phyloP scores from a whole-genome alignment of 1,140 invertebrate genomes.

The Halesus radiatus region DNA sequence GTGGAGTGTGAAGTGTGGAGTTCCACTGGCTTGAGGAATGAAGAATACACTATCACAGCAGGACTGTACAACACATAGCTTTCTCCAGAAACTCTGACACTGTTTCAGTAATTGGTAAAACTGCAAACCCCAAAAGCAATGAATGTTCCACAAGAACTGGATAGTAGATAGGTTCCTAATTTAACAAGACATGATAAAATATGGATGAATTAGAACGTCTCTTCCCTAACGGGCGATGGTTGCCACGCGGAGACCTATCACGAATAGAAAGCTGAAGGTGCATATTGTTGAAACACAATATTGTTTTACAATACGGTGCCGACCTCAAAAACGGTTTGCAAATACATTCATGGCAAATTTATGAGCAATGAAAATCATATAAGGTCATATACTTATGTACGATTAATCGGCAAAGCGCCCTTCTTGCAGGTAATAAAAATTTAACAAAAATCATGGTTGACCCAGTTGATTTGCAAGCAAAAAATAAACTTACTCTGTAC shows the following conservation, averaged over 20 bases:
- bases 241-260: constrained; percentile 22
- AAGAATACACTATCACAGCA: no score
- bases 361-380: not conserved
- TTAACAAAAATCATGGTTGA: not conserved
- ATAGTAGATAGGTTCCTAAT: not conserved
- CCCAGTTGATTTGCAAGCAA: not conserved
- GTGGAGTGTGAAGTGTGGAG: not conserved
- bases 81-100: no score
- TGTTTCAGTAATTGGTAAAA: no score
- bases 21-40: not conserved
- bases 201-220: not conserved
- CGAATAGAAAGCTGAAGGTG: constrained; percentile 34
- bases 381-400: constrained; percentile 9
- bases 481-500: not conserved
- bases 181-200: not conserved
- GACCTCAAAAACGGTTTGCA: constrained; percentile 19
- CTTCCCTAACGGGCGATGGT: not conserved
- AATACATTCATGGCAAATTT: not conserved
- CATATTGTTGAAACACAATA: constrained; percentile 4
- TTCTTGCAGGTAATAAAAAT: no score
- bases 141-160: no score
- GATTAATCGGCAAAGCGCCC: no score
- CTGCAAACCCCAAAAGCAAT: no score
- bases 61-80: no score
- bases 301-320: constrained; percentile 18